These are phyloP conservation scores for Heliconius congener DNA, from an alignment of 1,140 invertebrate species.

Conservation along the genomic window DNA sequence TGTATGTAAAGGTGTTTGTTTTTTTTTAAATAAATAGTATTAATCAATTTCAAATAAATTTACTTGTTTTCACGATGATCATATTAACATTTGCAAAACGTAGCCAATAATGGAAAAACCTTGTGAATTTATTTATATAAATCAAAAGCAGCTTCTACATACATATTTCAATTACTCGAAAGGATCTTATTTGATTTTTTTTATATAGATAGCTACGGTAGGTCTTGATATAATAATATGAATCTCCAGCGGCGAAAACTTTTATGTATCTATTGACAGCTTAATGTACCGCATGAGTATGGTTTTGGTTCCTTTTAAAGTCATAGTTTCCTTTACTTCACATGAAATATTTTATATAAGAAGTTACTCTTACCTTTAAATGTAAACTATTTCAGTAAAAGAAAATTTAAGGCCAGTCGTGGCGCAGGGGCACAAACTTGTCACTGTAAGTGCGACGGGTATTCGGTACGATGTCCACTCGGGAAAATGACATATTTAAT, in stretches of 20 bases:
- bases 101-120: neutral
- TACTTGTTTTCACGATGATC: no score
- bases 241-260: neutral
- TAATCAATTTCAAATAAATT: no score
- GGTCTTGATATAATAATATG: conserved; percentile 9
- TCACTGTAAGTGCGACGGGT: no score
- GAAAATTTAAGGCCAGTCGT: no score
- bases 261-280: neutral
- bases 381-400: no score
- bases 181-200: conserved; percentile 14
- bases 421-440: no score
- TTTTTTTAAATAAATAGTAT: no score
- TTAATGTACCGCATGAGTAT: neutral
- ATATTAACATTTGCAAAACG: neutral
- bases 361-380: no score
- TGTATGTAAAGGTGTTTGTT: no score
- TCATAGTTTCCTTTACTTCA: neutral
- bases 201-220: conserved; percentile 9
- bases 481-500: no score
- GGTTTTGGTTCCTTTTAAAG: neutral
- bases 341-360: no score
- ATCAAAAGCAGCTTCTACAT: neutral
- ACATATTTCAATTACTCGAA: conserved; percentile 21
- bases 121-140: neutral
- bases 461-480: no score